These are phyloP conservation scores for Coelopa frigida DNA, from an alignment of 1,140 invertebrate species.

Conservation along the genomic window DNA sequence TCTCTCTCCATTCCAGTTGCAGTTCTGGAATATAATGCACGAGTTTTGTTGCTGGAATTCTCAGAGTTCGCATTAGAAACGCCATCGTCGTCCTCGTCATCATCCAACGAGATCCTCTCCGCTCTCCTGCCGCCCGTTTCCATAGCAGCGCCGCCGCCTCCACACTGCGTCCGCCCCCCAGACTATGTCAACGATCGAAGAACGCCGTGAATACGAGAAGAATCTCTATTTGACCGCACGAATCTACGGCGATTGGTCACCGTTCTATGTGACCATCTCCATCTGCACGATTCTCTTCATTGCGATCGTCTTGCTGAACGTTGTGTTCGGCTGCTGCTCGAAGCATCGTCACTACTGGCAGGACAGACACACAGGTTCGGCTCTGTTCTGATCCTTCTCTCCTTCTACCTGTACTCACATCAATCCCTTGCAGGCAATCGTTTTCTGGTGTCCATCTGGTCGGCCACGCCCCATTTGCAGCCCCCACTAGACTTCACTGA, in stretches of 20 bases:
- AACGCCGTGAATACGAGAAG: conserved; percentile 56
- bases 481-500: conserved; percentile 74
- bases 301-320: conserved; percentile 63
- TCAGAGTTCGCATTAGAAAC: too few relatives aligned
- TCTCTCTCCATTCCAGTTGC: too few relatives aligned
- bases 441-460: conserved; percentile 75
- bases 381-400: background rate
- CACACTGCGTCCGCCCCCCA: conserved; percentile 6
- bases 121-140: too few relatives aligned
- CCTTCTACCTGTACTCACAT: conserved; percentile 1
- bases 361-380: conserved; percentile 68
- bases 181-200: conserved; percentile 57
- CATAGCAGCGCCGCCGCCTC: too few relatives aligned
- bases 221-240: conserved; percentile 58
- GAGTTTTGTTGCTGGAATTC: too few relatives aligned
- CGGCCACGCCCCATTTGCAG: conserved; percentile 70
- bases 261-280: conserved; percentile 70
- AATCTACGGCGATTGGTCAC: conserved; percentile 59
- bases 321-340: conserved; percentile 71
- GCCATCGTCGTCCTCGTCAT: too few relatives aligned
- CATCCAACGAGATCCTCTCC: too few relatives aligned
- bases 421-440: conserved; percentile 58
- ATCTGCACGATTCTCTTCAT: conserved; percentile 65
- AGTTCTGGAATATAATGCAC: too few relatives aligned
- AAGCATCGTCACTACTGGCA: conserved; percentile 72